These are phyloP conservation scores for Malurus alboscapulatus DNA, from an alignment of 2,113 vertebrate species.

Conservation along the genomic window DNA sequence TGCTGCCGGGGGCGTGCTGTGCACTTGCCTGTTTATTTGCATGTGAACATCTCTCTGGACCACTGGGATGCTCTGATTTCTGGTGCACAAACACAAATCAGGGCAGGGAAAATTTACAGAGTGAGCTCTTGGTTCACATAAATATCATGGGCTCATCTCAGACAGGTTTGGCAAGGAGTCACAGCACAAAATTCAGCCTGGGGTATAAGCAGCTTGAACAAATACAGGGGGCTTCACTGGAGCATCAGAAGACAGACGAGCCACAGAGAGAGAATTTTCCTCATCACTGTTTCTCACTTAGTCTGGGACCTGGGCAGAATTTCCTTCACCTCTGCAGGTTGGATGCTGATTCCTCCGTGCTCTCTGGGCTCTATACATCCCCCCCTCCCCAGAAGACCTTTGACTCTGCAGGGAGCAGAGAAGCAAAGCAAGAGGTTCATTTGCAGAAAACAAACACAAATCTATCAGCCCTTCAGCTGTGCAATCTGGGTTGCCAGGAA, in stretches of 20 bases:
- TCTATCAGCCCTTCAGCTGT: background rate
- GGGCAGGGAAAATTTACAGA: background rate
- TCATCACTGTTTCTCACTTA: background rate
- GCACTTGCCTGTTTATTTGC: background rate
- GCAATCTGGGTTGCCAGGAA: background rate
- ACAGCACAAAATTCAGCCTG: background rate
- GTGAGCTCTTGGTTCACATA: fast-evolving
- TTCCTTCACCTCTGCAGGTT: background rate
- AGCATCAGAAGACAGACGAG: background rate
- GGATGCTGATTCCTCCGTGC: background rate
- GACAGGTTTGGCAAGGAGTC: background rate
- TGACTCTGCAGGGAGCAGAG: background rate
- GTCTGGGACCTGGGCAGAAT: background rate
- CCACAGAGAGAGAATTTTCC: background rate
- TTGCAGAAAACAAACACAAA: background rate
- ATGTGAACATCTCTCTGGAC: background rate
- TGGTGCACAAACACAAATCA: background rate
- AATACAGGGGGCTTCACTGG: background rate
- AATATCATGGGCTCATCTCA: fast-evolving
- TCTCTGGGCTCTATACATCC: background rate
- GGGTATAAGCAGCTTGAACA: background rate
- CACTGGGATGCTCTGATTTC: background rate
- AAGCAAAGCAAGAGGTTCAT: background rate
- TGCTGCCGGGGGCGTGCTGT: background rate
- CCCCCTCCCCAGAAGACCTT: background rate